A percentile compares a stretch with the other conserved stretches of the same genome.
phyloP scores from a whole-genome alignment of 2,888 invertebrate species.

The Pristionchus exspectatus region DNA sequence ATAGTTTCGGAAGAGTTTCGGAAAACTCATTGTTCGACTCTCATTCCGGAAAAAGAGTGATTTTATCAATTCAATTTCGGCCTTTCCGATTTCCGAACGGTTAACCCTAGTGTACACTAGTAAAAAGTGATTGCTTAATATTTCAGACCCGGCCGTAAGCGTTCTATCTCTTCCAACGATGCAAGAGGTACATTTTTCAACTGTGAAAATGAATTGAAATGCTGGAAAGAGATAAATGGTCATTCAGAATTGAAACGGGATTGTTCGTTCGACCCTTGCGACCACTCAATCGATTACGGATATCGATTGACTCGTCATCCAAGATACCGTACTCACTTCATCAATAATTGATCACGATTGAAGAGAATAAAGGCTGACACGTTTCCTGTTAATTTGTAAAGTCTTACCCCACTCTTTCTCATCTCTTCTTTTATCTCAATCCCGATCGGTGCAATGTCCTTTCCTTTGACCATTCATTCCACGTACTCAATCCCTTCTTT shows the following conservation, averaged over 20 bases:
- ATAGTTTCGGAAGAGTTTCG: too few species aligned
- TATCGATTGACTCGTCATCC: background rate
- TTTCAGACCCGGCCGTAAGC: background rate
- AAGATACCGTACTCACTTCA: background rate
- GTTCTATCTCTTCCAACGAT: background rate
- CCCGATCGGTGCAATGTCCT: slow-evolving; percentile 2
- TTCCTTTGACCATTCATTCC: background rate
- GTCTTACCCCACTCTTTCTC: background rate
- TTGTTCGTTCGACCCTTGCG: background rate
- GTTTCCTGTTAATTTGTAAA: background rate
- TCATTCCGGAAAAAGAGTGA: too few species aligned
- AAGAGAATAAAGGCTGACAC: background rate
- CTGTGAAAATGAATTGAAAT: too few species aligned
- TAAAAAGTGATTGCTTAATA: too few species aligned
- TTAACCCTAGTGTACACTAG: too few species aligned
- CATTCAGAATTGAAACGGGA: background rate
- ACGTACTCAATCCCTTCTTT: background rate
- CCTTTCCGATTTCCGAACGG: too few species aligned
- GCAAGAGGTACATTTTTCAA: background rate
- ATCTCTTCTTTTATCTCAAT: background rate
- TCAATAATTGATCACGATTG: background rate
- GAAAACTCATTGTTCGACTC: too few species aligned
- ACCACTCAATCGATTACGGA: background rate
- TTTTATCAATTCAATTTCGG: too few species aligned
- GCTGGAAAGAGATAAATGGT: background rate